Evolutionary conservation across 1,140 invertebrate species (phyloP), one percentile per base, ranked within the genome.

Genomic region (Aphaenogaster ashmeadi): DNA sequence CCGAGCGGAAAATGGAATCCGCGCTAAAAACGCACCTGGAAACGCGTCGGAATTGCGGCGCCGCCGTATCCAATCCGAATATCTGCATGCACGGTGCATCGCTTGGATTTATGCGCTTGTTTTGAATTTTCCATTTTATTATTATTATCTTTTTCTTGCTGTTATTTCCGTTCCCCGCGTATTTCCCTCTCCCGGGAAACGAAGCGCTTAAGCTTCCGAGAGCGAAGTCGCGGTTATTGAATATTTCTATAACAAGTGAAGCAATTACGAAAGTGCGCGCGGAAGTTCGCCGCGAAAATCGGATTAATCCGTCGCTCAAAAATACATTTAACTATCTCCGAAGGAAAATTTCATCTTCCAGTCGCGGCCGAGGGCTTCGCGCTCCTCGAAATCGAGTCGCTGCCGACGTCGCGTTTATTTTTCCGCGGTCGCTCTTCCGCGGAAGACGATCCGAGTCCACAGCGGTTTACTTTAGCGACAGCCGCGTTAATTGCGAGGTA

Each of bases 401-500:
- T 50, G 13, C 41, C 41, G 27, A 21, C 8, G 67, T 74, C 69
- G 44, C 27, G n/a, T 75, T 58, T 75, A 60, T 38, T 60, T 84
- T 44, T 74, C 21, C 18, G 36, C 38, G n/a, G 18, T 21, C 9
- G 47, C n/a, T 11, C 1, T 11, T 0, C 11, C 36, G 27, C 5
- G n/a, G 9, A 11, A 15, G 27, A 18, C 38, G 60, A 9, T 27
- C 6, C 54, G 13, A 13, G 21, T 58, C 11, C 6, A 44, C 38
- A n/a, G 5, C 38, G 38, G 36, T 60, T 75, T 62, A 74, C 21
- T 18, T 75, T 60, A 33, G 47, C 47, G 47, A 69, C 18, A 71
- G 54, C 18, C 44, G 18, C 44, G 69, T 84, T 84, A 84, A 84
- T 84, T 75, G 41, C 69, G 54, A 74, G 54, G 56, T 44, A 75